phyloP scores from a whole-genome alignment of 2,797 vertebrate genomes.

The Sandelia bainsii region DNA sequence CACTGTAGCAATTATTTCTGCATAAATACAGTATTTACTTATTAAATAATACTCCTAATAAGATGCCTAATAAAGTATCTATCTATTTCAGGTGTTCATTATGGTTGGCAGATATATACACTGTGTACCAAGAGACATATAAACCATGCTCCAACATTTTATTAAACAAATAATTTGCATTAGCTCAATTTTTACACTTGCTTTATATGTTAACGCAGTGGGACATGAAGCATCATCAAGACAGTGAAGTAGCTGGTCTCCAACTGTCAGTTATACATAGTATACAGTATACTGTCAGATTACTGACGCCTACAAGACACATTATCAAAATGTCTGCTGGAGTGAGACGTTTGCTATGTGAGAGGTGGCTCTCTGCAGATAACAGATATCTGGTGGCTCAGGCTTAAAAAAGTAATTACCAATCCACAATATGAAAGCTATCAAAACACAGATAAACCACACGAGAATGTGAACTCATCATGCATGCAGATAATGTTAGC shows the following conservation, averaged over 20 bases:
- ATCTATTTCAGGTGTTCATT: slow-evolving; percentile 14
- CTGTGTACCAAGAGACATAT: slow-evolving; percentile 7
- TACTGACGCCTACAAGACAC: not conserved
- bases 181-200: slow-evolving; percentile 4
- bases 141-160: not conserved
- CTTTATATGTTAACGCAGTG: slow-evolving; percentile 1
- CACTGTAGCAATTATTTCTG: not conserved
- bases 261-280: not conserved
- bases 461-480: slow-evolving; percentile 15
- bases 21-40: slow-evolving; percentile 6
- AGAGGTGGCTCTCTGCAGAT: not conserved
- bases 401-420: slow-evolving; percentile 35
- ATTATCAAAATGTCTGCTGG: slow-evolving; percentile 5
- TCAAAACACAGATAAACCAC: not conserved
- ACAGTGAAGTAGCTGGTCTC: not conserved
- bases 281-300: not conserved
- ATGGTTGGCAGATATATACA: slow-evolving; percentile 13
- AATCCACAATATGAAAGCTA: slow-evolving; percentile 6
- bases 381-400: slow-evolving; percentile 9
- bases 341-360: not conserved
- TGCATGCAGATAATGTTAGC: slow-evolving; percentile 17
- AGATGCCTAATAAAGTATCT: no score
- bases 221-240: not conserved
- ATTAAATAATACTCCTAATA: not conserved
- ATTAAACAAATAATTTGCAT: slow-evolving; percentile 5